Base-by-base conservation (phyloP, 2,797 vertebrate species). In the Labroides dimidiatus region DNA sequence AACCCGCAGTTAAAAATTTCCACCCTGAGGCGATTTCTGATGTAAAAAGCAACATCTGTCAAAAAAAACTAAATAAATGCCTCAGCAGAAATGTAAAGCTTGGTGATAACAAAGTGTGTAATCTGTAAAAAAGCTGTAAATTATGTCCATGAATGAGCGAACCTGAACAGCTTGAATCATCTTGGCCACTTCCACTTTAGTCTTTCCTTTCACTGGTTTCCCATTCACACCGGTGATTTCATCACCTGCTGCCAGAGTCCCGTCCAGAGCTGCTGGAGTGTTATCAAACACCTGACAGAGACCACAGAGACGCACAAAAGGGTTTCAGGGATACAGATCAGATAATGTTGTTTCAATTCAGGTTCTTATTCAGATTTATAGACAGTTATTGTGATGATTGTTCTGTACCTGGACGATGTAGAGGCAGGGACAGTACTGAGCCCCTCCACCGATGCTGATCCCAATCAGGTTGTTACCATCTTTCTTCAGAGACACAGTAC, bases 91-190 rank as follows among this genome's bases (percentile, higher is more conserved):
- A 4, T 13, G 2, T 39, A 39, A 10, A 45, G 11, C 47, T 21
- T 58, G 39, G 27, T 2, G 58, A 42, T 48, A 43, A 16, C n/a
- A 37, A 60, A 8, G 12, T 20, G 23, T 58, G 5, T 37, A 17
- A 55, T 30, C n/a, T 3, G 12, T 13, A 48, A 23, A 6, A 33
- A 33, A 7, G 30, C 12, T 30, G 9, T 71, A 20, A n/a, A 24
- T 57, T n/a, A 5, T 3, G 24, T 49, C 20, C n/a, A 37, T 39
- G 27, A 41, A 10, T 16, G 4, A 0, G 19, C 65, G 33, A 90
- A 99, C 97, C 97, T 99, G 96, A 69, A 99, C 97, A 82, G 94
- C 94, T 91, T 99, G 98, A 82, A 99, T 99, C 97, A 99, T 99
- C 93, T 97, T 99, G 24, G 98, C 98, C 90, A 99, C 98, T 80